Evolutionary conservation across 2,113 vertebrate species (phyloP).

Genomic region (Halichoerus grypus): DNA sequence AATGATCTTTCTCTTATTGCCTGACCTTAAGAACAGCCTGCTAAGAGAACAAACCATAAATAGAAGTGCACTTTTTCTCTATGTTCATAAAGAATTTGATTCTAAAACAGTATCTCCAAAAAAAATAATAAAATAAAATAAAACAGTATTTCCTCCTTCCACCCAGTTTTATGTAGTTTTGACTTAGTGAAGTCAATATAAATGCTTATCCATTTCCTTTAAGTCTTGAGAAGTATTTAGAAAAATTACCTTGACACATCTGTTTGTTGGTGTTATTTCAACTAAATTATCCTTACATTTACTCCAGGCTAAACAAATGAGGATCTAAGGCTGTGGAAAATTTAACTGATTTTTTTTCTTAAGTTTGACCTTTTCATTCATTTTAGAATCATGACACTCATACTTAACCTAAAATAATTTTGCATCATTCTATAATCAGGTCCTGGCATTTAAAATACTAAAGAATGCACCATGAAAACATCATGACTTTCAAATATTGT

Average conservation of each 20-base stretch:
- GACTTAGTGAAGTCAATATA: not conserved
- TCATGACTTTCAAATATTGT: not conserved
- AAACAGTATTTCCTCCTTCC: not conserved
- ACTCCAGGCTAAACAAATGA: not conserved
- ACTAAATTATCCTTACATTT: not conserved
- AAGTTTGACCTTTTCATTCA: slow-evolving; percentile 12
- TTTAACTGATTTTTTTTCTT: not conserved
- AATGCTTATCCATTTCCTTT: not conserved
- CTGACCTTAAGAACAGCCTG: not conserved
- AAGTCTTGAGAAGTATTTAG: not conserved
- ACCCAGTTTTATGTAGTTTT: not conserved
- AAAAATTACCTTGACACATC: not conserved
- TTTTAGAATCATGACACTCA: not conserved
- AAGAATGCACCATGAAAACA: not conserved
- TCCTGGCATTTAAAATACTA: not conserved
- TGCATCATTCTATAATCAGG: not conserved
- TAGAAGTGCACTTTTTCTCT: not conserved
- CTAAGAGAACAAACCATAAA: not conserved
- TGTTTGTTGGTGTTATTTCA: not conserved
- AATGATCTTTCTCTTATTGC: not conserved
- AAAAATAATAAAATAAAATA: not conserved
- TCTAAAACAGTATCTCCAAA: not conserved
- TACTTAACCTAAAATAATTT: not conserved
- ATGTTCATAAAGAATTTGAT: not conserved
- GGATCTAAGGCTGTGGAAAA: not conserved